Base-by-base conservation (phyloP, 1,140 invertebrate genomes). In the Lasaia peninsularis region DNA sequence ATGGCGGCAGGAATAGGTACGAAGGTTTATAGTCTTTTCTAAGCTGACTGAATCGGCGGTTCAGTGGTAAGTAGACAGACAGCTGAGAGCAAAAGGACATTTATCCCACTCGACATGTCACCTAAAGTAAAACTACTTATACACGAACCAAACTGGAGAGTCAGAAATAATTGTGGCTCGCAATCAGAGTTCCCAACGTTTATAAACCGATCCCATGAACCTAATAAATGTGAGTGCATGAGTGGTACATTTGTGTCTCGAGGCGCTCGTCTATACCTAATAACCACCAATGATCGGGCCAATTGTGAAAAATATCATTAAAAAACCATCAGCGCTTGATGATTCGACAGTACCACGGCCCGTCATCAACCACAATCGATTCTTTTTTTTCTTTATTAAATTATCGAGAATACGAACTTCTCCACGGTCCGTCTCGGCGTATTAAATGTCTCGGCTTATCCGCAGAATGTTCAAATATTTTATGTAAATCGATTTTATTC, bases 271-370 rank as follows among this genome's bases (percentile, higher is more conserved):
- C 73, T 80, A 77, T 78, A 78, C 73, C 76, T 87, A 87, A 87
- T 82, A 85, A 80, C 84, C 80, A 75, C 80, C 82, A 83, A 85
- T 83, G 80, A 87, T 87, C 79, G 75, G 71, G 65, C 69, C 79
- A 79, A 86, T 87, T 84, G 84, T 84, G 80, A 86, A 87, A 87
- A 87, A 86, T 86, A 87, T 84, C 82, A 87, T 86, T 86, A 87
- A 87, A 87, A 86, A 86, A 86, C 80, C 80, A 87, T 86, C 84
- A 87, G 76, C 68, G 75, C 67, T 71, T 83, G 80, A 86, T 86
- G 80, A 82, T 87, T 86, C 75, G 75, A 75, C 71, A 75, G 73
- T 73, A 64, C 71, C 67, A 55, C 63, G 63, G 75, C 63, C 65
- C 68, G 71, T 73, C 81, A 82, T 85, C 80, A 82, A 71, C 78